A percentile compares a stretch with the other conserved stretches of the same genome.
Conservation (phyloP, 1,140 invertebrate species). For the Pantala flavescens region DNA sequence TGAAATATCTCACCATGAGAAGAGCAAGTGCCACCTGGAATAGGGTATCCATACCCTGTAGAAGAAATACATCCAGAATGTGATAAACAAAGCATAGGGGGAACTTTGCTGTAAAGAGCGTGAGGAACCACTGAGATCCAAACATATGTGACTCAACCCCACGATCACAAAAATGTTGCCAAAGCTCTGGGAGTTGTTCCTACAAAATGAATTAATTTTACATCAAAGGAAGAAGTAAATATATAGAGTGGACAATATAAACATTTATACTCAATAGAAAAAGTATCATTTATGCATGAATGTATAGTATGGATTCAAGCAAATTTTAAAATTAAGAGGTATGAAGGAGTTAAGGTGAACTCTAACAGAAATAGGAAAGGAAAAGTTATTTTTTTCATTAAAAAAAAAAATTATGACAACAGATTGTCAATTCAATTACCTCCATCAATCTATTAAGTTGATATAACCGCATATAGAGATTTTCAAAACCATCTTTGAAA, state of each 20-base stretch:
- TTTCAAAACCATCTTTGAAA: conserved; percentile 94
- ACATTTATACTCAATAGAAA: too few species aligned
- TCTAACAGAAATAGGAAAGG: too few species aligned
- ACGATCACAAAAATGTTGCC: conserved; percentile 81
- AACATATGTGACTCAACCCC: conserved; percentile 98
- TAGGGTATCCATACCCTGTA: conserved; percentile 86
- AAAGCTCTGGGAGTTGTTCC: conserved; percentile 85
- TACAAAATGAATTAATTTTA: conserved; percentile 34
- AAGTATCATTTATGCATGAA: too few species aligned
- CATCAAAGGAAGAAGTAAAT: conserved; percentile 18
- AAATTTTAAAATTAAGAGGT: too few species aligned
- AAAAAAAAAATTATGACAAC: too few species aligned
- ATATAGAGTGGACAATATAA: conserved; percentile 11
- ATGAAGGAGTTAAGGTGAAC: too few species aligned
- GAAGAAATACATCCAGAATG: conserved; percentile 90
- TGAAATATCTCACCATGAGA: conserved; percentile 55
- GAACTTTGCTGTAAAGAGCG: conserved; percentile 96
- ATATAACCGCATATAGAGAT: conserved; percentile 88
- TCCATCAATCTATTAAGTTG: conserved; percentile 93
- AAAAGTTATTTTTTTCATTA: too few species aligned
- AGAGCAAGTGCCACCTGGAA: conserved; percentile 93
- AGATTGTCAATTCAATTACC: conserved; percentile 38
- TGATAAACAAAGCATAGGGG: conserved; percentile 95
- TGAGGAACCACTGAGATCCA: conserved; percentile 99
- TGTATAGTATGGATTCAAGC: too few species aligned